Conservation (phyloP, 2,888 invertebrate genomes). For the Epinotia demarniana region DNA sequence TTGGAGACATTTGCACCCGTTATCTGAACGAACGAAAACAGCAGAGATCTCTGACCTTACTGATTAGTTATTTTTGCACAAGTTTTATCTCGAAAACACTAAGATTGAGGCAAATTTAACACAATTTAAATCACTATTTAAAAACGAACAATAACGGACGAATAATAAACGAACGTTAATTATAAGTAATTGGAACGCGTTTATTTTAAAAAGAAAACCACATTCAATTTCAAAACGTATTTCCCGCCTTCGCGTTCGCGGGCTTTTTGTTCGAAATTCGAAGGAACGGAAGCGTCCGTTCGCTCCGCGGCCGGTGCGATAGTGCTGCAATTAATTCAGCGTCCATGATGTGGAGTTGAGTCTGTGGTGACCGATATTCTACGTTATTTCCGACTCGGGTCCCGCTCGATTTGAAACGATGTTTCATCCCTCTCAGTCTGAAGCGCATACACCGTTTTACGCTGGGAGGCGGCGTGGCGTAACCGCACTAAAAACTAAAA, state of each 20-base stretch:
- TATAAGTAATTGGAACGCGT: constrained; percentile 2
- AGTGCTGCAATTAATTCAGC: constrained; percentile 79
- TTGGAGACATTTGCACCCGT: constrained; percentile 80
- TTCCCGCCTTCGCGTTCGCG: constrained; percentile 60
- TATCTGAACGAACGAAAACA: constrained; percentile 67
- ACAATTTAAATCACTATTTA: constrained; percentile 16
- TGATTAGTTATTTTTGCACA: constrained; percentile 51
- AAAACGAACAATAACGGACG: neutral
- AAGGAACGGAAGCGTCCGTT: constrained; percentile 76
- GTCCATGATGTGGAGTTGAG: constrained; percentile 73
- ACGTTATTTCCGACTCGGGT: constrained; percentile 79
- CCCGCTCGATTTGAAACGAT: constrained; percentile 25
- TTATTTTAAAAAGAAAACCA: constrained; percentile 36
- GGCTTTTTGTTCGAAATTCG: constrained; percentile 66
- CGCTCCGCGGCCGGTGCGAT: constrained; percentile 75
- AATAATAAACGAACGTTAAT: no score
- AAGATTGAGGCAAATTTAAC: neutral
- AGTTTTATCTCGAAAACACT: constrained; percentile 31
- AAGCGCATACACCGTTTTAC: constrained; percentile 21
- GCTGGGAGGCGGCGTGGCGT: constrained; percentile 72
- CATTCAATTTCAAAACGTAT: constrained; percentile 38
- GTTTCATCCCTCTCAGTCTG: constrained; percentile 9
- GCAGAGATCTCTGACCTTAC: constrained; percentile 66
- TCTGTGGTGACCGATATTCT: constrained; percentile 82
- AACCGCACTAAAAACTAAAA: constrained; percentile 80